These are phyloP conservation scores for Aphrophora alni DNA, from an alignment of 2,888 invertebrate species.

Conservation along the genomic window DNA sequence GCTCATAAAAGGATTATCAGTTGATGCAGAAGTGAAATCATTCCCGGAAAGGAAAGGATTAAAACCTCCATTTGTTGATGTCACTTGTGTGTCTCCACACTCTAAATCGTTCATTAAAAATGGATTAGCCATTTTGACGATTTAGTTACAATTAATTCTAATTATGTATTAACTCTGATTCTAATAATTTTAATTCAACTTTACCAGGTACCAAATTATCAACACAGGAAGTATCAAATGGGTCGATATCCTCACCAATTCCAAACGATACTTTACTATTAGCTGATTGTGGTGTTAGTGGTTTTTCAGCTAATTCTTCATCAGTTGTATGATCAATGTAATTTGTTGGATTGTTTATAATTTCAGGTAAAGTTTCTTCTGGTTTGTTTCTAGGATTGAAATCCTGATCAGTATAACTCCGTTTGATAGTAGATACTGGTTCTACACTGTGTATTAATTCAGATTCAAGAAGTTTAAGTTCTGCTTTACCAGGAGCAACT, in stretches of 20 bases:
- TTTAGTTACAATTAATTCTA: slow-evolving; percentile 49
- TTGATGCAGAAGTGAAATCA: slow-evolving; percentile 52
- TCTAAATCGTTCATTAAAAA: slow-evolving; percentile 76
- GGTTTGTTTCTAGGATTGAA: slow-evolving; percentile 48
- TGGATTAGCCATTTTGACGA: slow-evolving; percentile 73
- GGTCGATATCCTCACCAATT: slow-evolving; percentile 67
- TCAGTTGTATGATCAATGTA: slow-evolving; percentile 48
- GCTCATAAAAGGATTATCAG: slow-evolving; percentile 75
- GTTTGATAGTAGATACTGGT: slow-evolving; percentile 52
- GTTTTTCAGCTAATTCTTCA: slow-evolving; percentile 55
- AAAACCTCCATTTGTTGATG: slow-evolving; percentile 62
- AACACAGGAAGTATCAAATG: slow-evolving; percentile 85
- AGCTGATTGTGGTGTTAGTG: slow-evolving; percentile 56
- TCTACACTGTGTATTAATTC: slow-evolving; percentile 69
- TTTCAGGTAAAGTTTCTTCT: slow-evolving; percentile 30
- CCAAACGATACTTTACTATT: slow-evolving; percentile 50
- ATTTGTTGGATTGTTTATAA: slow-evolving; percentile 24
- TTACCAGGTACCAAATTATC: slow-evolving; percentile 75
- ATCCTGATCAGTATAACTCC: slow-evolving; percentile 50
- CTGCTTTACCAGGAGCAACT: slow-evolving; percentile 78
- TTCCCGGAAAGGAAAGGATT: slow-evolving; percentile 69
- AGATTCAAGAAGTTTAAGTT: slow-evolving; percentile 76
- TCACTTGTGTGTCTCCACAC: slow-evolving; percentile 62
- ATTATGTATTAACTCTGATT: slow-evolving; percentile 69
- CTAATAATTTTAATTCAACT: slow-evolving; percentile 77